A percentile compares a stretch with the other conserved stretches of the same genome.
phyloP scores from a whole-genome alignment of 2,113 vertebrate genomes.

The Catharus minimus region DNA sequence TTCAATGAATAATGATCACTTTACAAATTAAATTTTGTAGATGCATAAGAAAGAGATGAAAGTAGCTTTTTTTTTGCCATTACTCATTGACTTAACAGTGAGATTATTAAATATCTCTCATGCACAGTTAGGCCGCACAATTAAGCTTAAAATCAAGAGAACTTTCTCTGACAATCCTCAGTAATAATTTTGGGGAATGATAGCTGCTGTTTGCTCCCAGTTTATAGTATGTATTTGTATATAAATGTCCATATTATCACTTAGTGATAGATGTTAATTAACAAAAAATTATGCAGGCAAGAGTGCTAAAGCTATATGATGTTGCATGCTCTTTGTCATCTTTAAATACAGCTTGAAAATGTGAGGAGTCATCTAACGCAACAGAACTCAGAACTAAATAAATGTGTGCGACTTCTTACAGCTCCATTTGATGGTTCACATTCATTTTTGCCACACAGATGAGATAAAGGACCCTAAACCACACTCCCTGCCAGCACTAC shows the following conservation, averaged over 20 bases:
- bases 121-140: slow-evolving; percentile 16
- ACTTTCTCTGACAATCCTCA: slow-evolving; percentile 21
- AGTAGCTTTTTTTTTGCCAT: not conserved
- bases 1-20: slow-evolving; percentile 38
- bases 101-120: slow-evolving; percentile 44
- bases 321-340: not conserved
- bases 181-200: slow-evolving; percentile 31
- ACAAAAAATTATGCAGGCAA: not conserved
- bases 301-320: not conserved
- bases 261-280: slow-evolving; percentile 13
- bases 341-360: slow-evolving; percentile 1
- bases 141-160: slow-evolving; percentile 56
- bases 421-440: not conserved
- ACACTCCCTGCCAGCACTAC: not conserved
- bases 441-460: not conserved
- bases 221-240: not conserved
- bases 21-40: slow-evolving; percentile 63
- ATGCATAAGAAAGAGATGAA: slow-evolving; percentile 31
- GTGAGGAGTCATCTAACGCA: not conserved
- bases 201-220: slow-evolving; percentile 28
- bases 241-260: not conserved
- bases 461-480: not conserved
- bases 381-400: not conserved
- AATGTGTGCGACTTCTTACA: not conserved
- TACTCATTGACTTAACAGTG: slow-evolving; percentile 49